Base-by-base conservation (phyloP, 2,888 invertebrate genomes). In the Rhamphomyia laevipes region DNA sequence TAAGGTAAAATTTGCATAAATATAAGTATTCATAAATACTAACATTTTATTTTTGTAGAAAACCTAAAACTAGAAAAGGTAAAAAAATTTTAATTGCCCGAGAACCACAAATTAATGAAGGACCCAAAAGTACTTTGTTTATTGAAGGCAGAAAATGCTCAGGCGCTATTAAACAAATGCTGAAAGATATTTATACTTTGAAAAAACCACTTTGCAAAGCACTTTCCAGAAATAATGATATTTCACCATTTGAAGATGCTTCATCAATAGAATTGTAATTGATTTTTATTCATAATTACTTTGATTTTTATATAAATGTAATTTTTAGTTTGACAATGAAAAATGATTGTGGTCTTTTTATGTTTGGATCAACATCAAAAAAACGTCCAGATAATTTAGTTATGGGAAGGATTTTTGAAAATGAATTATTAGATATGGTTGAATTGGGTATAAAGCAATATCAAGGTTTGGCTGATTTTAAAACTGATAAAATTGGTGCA, bases 351-450 rank as follows among this genome's bases (percentile, higher is more conserved):
- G 82, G 94, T 0, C 68, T 97, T 27, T 99, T 99, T 70, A 79
- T 88, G 55, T 86, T 95, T 64, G 91, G 86, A 4, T 87, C 88
- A 2, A 89, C 95, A 63, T 89, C 85, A 46, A 99, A 99, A 70
- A 99, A 99, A 66, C 76, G 95, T 13, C 96, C 96, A 0, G 81
- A 95, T 64, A 96, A 95, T 71, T 69, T 97, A 42, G 74, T 95
- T 30, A 65, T 96, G 47, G 95, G 94, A 1, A 78, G 99, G 57
- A 83, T 87, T 63, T 96, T 83, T 69, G 90, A 99, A 68, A 81
- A 86, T 61, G 84, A 86, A 50, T 73, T 99, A 30, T 72, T 99
- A 49, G 99, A 99, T 65, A 95, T 99, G 94, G 79, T 92, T 50
- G 99, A 99, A 71, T 77, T 99, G 49, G 91, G 93, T 12, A 79